Conservation (phyloP, 2,113 vertebrate genomes). For the Oreochromis niloticus region DNA sequence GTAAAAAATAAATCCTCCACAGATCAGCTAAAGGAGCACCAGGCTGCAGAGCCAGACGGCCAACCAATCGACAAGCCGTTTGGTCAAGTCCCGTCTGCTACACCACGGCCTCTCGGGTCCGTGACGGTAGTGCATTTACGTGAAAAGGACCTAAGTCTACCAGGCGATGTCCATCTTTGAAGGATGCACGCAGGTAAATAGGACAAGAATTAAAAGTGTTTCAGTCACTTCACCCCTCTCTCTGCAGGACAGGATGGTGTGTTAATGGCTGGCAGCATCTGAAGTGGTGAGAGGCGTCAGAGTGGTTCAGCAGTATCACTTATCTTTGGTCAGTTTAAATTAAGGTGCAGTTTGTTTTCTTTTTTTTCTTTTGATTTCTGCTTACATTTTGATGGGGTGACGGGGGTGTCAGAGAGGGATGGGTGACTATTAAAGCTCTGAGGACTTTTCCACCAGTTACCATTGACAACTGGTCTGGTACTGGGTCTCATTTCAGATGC, state of each 20-base stretch:
- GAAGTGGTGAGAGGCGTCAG: conserved; percentile 10
- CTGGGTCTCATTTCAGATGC: conserved; percentile 1
- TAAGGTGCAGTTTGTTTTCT: conserved; percentile 60
- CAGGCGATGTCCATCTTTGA: neutral
- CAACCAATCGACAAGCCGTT: neutral
- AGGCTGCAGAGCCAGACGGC: neutral
- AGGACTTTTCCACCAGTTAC: conserved; percentile 5
- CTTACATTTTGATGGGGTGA: neutral
- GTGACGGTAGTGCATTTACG: conserved; percentile 7
- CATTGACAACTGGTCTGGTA: neutral
- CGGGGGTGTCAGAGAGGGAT: neutral
- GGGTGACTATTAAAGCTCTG: conserved; percentile 16
- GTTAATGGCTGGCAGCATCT: conserved; percentile 34
- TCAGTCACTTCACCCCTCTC: neutral
- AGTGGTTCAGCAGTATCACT: conserved; percentile 17
- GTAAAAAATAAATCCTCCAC: neutral
- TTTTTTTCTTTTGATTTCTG: neutral
- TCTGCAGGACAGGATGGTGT: neutral
- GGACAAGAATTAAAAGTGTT: neutral
- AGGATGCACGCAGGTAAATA: neutral
- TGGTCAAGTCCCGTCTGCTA: neutral
- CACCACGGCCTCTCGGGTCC: neutral
- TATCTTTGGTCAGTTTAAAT: conserved; percentile 62
- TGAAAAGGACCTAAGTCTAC: no score
- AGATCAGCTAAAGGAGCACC: conserved; percentile 13